Conservation (phyloP, 2,113 vertebrate species). For the Bucco capensis region DNA sequence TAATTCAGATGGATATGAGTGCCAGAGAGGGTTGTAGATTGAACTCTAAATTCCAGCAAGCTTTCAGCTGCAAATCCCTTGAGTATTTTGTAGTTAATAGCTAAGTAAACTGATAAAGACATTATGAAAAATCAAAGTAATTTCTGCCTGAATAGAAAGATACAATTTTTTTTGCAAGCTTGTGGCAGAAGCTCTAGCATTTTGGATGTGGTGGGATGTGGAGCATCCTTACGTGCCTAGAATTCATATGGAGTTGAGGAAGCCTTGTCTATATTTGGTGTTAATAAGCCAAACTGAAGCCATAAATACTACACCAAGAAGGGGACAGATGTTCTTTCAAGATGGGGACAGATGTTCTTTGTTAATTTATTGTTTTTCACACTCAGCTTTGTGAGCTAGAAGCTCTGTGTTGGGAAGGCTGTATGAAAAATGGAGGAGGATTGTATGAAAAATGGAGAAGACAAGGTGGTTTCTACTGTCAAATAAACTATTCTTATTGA, state of each 20-base stretch:
- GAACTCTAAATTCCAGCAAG: background rate
- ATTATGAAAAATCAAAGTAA: background rate
- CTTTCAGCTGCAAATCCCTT: background rate
- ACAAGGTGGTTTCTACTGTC: background rate
- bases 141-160: background rate
- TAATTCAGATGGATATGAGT: background rate
- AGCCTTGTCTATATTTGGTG: background rate
- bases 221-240: background rate
- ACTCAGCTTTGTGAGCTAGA: background rate
- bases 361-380: slow-evolving; percentile 1
- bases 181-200: background rate
- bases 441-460: background rate
- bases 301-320: background rate
- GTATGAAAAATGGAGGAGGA: background rate
- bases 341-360: background rate
- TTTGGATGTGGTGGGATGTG: background rate
- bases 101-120: background rate
- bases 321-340: background rate
- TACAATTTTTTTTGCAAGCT: background rate
- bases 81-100: background rate
- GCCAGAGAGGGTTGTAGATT: background rate
- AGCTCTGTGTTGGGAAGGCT: background rate
- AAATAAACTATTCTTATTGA: background rate
- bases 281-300: background rate
- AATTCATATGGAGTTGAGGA: slow-evolving; percentile 26